These are phyloP conservation scores for Xyrauchen texanus DNA, from an alignment of 2,113 vertebrate genomes.

Conservation along the genomic window DNA sequence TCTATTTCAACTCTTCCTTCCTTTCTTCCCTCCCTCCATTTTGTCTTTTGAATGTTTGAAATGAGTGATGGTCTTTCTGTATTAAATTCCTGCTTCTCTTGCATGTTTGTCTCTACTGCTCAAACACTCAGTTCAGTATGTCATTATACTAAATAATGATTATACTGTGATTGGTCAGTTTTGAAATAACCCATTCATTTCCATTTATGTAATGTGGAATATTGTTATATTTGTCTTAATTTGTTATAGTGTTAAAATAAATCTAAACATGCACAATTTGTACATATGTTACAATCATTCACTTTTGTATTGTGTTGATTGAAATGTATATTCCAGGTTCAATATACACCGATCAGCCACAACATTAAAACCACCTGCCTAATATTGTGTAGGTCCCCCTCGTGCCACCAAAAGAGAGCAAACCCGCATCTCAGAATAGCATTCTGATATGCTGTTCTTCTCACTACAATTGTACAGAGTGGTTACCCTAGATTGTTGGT, in stretches of 20 bases:
- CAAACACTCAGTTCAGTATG: conserved; percentile 15
- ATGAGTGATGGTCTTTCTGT: conserved; percentile 36
- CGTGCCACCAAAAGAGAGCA: too few species aligned
- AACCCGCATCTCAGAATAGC: too few species aligned
- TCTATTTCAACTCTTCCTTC: neutral
- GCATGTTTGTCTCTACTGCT: conserved; percentile 23
- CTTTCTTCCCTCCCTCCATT: neutral
- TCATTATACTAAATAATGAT: conserved; percentile 29
- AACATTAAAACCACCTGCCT: too few species aligned
- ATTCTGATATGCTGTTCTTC: too few species aligned
- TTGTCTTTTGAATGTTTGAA: conserved; percentile 27
- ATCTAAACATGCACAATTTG: neutral
- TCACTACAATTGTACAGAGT: too few species aligned
- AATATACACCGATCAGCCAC: too few species aligned
- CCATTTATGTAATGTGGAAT: conserved; percentile 1
- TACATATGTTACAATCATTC: neutral
- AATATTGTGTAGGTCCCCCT: too few species aligned
- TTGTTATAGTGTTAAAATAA: neutral
- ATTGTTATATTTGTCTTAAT: neutral
- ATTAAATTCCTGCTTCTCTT: conserved; percentile 41
- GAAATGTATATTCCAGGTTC: neutral
- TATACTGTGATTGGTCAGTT: neutral
- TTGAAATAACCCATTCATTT: conserved; percentile 11
- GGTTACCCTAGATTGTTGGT: too few species aligned
- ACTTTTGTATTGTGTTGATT: neutral